phyloP scores from a whole-genome alignment of 2,888 invertebrate genomes.

The Drosophila siamana region DNA sequence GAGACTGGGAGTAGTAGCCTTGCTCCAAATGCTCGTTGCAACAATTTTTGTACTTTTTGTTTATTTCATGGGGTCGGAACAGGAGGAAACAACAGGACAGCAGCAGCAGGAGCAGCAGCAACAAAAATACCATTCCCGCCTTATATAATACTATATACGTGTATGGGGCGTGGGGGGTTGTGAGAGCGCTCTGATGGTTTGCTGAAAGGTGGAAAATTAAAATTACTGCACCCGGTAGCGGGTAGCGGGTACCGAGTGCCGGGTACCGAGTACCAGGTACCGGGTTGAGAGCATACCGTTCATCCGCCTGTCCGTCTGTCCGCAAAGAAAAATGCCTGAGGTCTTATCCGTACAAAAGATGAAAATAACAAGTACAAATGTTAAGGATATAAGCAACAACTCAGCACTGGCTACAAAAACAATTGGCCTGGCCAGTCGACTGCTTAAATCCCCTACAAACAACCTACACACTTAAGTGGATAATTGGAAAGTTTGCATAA shows the following conservation, averaged over 20 bases:
- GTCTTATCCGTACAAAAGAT: conserved; percentile 50
- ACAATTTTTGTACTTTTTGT: conserved; percentile 54
- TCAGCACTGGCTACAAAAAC: conserved; percentile 2
- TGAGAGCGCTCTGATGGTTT: conserved; percentile 47
- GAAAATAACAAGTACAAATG: conserved; percentile 37
- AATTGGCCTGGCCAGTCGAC: conserved; percentile 6
- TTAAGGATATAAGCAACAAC: conserved; percentile 22
- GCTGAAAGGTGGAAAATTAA: conserved; percentile 72
- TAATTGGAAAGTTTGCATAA: conserved; percentile 5
- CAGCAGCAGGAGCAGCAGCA: conserved; percentile 33
- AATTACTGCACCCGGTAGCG: conserved; percentile 59
- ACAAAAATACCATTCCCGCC: conserved; percentile 15
- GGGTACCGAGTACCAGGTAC: too few species aligned
- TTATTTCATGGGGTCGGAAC: conserved; percentile 52
- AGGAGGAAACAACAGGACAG: conserved; percentile 40
- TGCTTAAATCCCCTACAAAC: conserved; percentile 12
- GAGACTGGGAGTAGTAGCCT: conserved; percentile 51
- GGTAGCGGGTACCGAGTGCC: too few species aligned
- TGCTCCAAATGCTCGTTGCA: conserved; percentile 70
- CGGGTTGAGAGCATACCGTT: conserved; percentile 2
- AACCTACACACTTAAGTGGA: conserved; percentile 15
- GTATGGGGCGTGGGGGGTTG: conserved; percentile 19
- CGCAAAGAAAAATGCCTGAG: conserved; percentile 54
- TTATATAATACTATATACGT: neutral
- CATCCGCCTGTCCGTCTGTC: neutral